Evolutionary conservation across 2,888 invertebrate species (phyloP).

Genomic region (Endotricha flammealis): DNA sequence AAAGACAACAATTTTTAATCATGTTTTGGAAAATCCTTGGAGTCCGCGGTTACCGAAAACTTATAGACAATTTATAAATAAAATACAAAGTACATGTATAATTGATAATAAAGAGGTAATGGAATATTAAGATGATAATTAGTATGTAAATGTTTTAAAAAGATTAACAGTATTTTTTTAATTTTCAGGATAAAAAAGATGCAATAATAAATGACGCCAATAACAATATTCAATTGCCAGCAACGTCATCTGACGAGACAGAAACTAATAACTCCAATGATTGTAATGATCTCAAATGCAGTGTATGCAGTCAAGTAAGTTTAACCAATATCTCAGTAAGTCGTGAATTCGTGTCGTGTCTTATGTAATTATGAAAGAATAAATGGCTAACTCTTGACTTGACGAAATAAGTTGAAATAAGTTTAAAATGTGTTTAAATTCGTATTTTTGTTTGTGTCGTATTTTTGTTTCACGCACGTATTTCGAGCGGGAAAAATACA

Average conservation of each 20-base stretch:
- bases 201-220: slow-evolving; percentile 37
- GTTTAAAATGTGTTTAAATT: too few species aligned
- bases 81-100: slow-evolving; percentile 20
- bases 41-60: slow-evolving; percentile 56
- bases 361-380: neutral
- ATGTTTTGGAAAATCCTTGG: slow-evolving; percentile 79
- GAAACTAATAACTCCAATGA: slow-evolving; percentile 12
- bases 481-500: too few species aligned
- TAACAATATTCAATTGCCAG: slow-evolving; percentile 36
- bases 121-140: too few species aligned
- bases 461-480: too few species aligned
- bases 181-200: slow-evolving; percentile 30
- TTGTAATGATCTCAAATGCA: slow-evolving; percentile 37
- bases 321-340: neutral
- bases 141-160: too few species aligned
- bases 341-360: too few species aligned
- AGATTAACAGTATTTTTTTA: too few species aligned
- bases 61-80: slow-evolving; percentile 51
- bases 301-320: slow-evolving; percentile 45
- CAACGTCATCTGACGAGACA: slow-evolving; percentile 4
- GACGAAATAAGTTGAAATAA: too few species aligned
- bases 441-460: too few species aligned
- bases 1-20: slow-evolving; percentile 52
- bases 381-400: too few species aligned
- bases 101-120: slow-evolving; percentile 26